Evolutionary conservation across 2,113 vertebrate species (phyloP), one percentile per base, ranked within the genome.

Genomic region (Serilophus lunatus): DNA sequence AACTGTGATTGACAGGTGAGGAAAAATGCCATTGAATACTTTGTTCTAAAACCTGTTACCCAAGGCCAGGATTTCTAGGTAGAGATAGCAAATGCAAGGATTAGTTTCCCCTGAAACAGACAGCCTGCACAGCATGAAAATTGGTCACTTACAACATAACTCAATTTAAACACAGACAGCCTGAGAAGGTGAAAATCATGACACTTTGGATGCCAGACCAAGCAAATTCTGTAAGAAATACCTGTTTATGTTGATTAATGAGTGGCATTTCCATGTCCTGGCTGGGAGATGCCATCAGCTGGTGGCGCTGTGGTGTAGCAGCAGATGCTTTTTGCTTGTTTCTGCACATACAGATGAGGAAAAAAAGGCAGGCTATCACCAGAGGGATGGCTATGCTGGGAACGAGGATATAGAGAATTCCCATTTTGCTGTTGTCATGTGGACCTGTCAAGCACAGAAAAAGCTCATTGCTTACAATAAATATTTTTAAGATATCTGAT

Each of bases 221-320:
- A 61, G 35, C n/a, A 80, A 92, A 78, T 31, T 60, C 20, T 70
- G 61, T 16, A 28, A 45, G 57, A 56, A 69, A 78, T 97, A 99
- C 99, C 99, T 99, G 99, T 83, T 99, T 99, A 84, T 99, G 99
- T 82, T 99, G 99, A 95, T 82, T 98, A 65, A 99, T 98, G 17
- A 98, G 99, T 0, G 99, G 98, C 97, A 99, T 98, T 96, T 99
- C 99, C 98, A 99, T 98, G 35, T 99, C 99, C 94, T 99, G 99
- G 95, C 98, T 99, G 40, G 99, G 98, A 2, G 98, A 98, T 12
- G 98, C 97, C 96, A 98, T 98, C 70, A 98, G 98, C 94, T 99
- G 99, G 28, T 98, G 98, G 61, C 98, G 98, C 91, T 98, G 98
- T 3, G 98, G 98, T 2, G 97, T 97, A 45, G 98, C 98, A 5